Evolutionary conservation across 1,140 invertebrate genomes (phyloP).

Genomic region (Cherax destructor): DNA sequence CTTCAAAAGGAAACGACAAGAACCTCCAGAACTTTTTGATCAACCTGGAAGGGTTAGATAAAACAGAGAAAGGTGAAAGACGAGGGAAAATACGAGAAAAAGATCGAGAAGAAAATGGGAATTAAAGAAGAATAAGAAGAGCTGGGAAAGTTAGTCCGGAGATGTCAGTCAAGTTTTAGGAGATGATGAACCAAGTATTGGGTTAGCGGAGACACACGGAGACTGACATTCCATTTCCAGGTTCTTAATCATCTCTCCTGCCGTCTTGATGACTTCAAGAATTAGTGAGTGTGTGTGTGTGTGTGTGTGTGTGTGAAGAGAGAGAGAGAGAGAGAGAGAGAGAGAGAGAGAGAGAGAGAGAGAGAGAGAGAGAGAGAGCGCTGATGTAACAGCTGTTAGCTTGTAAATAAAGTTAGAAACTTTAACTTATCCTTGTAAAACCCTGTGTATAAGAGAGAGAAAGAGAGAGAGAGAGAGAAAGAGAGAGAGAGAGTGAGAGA

Average conservation of each 20-base stretch:
- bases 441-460: not conserved
- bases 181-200: constrained; percentile 46
- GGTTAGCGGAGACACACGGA: constrained; percentile 37
- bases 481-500: not conserved
- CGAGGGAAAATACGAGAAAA: not conserved
- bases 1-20: too few species aligned
- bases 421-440: too few species aligned
- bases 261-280: not conserved
- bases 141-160: not conserved
- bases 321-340: too few species aligned
- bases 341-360: not conserved
- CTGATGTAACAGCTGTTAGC: too few species aligned
- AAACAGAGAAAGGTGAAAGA: too few species aligned
- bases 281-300: not conserved
- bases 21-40: too few species aligned
- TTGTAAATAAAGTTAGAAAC: too few species aligned
- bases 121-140: not conserved
- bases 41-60: too few species aligned
- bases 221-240: constrained; percentile 45
- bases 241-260: constrained; percentile 23
- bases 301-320: too few species aligned
- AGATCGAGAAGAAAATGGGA: not conserved
- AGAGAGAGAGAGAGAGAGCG: too few species aligned
- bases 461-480: not conserved
- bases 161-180: constrained; percentile 35